Conservation (phyloP, 1,140 invertebrate genomes). For the Drosophila ogumai region DNA sequence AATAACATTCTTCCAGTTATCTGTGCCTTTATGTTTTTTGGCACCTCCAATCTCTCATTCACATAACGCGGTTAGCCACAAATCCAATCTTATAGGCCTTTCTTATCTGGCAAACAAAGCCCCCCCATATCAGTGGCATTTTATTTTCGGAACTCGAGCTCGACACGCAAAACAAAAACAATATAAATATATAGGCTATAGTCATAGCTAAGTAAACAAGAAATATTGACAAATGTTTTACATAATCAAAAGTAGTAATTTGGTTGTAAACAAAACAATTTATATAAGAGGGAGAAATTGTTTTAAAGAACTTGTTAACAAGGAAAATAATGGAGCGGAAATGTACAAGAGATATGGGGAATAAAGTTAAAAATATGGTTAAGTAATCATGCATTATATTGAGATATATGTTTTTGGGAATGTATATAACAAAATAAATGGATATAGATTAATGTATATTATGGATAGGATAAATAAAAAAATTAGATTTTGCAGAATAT, state of each 20-base stretch:
- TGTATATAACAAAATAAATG: too few relatives aligned
- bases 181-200: slow-evolving; percentile 6
- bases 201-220: slow-evolving; percentile 18
- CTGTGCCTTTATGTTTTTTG: slow-evolving; percentile 24
- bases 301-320: not conserved
- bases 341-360: too few relatives aligned
- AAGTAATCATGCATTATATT: too few relatives aligned
- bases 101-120: slow-evolving; percentile 31
- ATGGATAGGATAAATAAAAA: too few relatives aligned
- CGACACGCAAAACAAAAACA: slow-evolving; percentile 7
- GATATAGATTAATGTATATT: too few relatives aligned
- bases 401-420: too few relatives aligned
- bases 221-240: slow-evolving; percentile 21
- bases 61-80: slow-evolving; percentile 34
- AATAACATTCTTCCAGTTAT: slow-evolving; percentile 29
- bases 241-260: slow-evolving; percentile 13
- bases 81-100: slow-evolving; percentile 14
- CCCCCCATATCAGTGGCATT: slow-evolving; percentile 23
- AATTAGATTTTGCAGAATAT: too few relatives aligned
- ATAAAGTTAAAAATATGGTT: too few relatives aligned
- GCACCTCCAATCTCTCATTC: slow-evolving; percentile 20
- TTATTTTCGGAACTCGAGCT: slow-evolving; percentile 20
- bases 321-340: too few relatives aligned
- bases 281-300: not conserved
- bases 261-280: not conserved